Base-by-base conservation (phyloP, 1,140 invertebrate genomes). In the Zaprionus lachaisei region DNA sequence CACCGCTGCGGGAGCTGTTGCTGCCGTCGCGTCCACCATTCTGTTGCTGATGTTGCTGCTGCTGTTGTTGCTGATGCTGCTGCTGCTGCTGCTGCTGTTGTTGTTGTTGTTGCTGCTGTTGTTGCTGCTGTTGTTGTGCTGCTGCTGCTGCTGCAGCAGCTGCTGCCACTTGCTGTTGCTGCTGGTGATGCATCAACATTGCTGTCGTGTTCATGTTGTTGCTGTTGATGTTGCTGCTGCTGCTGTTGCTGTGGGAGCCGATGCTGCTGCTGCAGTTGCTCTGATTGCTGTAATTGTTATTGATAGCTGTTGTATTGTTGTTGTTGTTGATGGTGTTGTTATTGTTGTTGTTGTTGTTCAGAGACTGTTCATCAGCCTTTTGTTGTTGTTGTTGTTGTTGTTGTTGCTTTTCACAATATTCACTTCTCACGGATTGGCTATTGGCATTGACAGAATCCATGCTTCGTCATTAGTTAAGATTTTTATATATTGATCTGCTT, bases 361-460 rank as follows among this genome's bases (percentile, higher is more conserved):
- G 85, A 67, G 51, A 24, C 31, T 87, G 71, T 86, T 95, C 95
- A 94, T 95, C 95, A 91, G 94, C 93, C 77, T 64, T 94, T 94
- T 93, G 81, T 77, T 80, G 15, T 80, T 84, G 63, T 85, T n/a
- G n/a, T n/a, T n/a, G n/a, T n/a, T 94, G 28, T 26, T 70, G 57
- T 57, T 78, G 71, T 73, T 68, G 94, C 93, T 91, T 94, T 94
- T 93, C 92, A 94, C 95, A 95, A 74, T 95, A 94, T 92, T 95
- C 95, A 94, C 95, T 95, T 93, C 94, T 94, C 83, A 94, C 94
- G 79, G 94, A 94, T 92, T 95, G 94, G 93, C 95, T 96, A 94
- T 96, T 71, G 67, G 47, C 95, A 95, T 95, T 95, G 91, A 93
- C 94, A 93, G 94, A 94, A 94, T 94, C 94, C 94, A 95, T 94